phyloP scores from a whole-genome alignment of 1,140 invertebrate species.

The Drosophila varians region DNA sequence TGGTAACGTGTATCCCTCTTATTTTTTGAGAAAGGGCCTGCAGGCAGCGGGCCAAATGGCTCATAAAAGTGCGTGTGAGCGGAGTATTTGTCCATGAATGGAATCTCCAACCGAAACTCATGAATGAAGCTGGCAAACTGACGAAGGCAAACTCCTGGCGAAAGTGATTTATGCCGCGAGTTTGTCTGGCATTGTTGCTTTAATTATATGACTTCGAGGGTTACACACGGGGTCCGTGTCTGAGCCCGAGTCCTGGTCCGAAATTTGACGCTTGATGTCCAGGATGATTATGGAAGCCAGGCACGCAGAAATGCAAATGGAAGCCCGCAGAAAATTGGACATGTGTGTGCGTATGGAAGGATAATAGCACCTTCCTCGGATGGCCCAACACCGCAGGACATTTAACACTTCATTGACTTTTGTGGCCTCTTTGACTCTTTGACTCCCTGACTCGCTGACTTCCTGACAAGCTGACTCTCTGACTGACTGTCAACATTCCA shows the following conservation, averaged over 20 bases:
- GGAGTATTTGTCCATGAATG: constrained; percentile 68
- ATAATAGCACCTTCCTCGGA: constrained; percentile 34
- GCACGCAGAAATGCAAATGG: constrained; percentile 70
- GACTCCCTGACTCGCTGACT: constrained; percentile 1
- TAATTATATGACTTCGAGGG: constrained; percentile 58
- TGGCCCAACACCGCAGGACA: constrained; percentile 61
- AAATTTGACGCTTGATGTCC: constrained; percentile 14
- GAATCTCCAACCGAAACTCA: constrained; percentile 39
- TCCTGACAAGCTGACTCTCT: constrained; percentile 1
- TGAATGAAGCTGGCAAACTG: constrained; percentile 36
- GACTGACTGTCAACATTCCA: constrained; percentile 36
- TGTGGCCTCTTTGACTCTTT: constrained; percentile 28
- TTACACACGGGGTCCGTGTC: constrained; percentile 6
- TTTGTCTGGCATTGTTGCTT: constrained; percentile 58
- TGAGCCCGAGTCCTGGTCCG: too few species aligned
- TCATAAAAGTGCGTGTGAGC: constrained; percentile 69
- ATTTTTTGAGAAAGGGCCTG: not conserved
- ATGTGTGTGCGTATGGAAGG: constrained; percentile 22
- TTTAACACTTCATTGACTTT: constrained; percentile 79
- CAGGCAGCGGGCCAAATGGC: constrained; percentile 12
- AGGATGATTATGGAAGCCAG: constrained; percentile 48
- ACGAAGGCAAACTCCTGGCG: constrained; percentile 9
- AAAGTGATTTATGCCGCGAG: constrained; percentile 74
- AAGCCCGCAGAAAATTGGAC: constrained; percentile 47
- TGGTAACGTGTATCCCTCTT: constrained; percentile 42